These are phyloP conservation scores for Trissolcus basalis DNA, from an alignment of 1,140 invertebrate species.

Conservation along the genomic window DNA sequence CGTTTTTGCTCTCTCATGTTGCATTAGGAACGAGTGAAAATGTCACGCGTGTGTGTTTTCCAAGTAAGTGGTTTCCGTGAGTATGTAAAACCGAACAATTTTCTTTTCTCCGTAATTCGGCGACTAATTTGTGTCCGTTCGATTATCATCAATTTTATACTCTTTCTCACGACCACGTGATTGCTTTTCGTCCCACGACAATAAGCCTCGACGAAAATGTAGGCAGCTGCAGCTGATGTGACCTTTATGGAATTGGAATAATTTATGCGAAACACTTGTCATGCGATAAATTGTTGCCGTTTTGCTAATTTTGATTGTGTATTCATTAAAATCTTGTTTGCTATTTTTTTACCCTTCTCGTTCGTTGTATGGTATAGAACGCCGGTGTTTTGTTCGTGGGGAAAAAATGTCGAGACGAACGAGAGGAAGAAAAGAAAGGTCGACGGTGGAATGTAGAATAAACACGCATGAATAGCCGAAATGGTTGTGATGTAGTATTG, in stretches of 20 bases:
- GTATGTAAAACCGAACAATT: no score
- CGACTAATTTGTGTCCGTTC: not conserved
- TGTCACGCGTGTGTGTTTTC: no score
- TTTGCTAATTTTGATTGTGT: no score
- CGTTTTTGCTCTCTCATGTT: no score
- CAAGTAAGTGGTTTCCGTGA: no score
- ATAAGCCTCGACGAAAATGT: slow-evolving; percentile 24
- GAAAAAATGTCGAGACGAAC: no score
- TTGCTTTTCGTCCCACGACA: slow-evolving; percentile 22
- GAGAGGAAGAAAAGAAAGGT: slow-evolving; percentile 2
- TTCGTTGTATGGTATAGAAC: no score
- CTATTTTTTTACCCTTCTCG: no score
- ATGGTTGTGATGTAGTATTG: slow-evolving; percentile 26
- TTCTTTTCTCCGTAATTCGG: no score
- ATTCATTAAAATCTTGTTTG: no score
- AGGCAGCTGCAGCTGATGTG: slow-evolving; percentile 24
- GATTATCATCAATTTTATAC: slow-evolving; percentile 36
- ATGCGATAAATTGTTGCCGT: not conserved
- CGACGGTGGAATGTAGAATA: slow-evolving; percentile 21
- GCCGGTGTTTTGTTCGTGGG: no score
- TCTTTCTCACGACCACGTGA: slow-evolving; percentile 34
- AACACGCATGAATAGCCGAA: slow-evolving; percentile 31
- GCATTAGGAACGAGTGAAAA: no score
- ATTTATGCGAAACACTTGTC: slow-evolving; percentile 37
- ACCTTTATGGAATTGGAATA: slow-evolving; percentile 28